These are phyloP conservation scores for Helicoverpa assulta DNA, from an alignment of 2,888 invertebrate genomes.

Conservation along the genomic window DNA sequence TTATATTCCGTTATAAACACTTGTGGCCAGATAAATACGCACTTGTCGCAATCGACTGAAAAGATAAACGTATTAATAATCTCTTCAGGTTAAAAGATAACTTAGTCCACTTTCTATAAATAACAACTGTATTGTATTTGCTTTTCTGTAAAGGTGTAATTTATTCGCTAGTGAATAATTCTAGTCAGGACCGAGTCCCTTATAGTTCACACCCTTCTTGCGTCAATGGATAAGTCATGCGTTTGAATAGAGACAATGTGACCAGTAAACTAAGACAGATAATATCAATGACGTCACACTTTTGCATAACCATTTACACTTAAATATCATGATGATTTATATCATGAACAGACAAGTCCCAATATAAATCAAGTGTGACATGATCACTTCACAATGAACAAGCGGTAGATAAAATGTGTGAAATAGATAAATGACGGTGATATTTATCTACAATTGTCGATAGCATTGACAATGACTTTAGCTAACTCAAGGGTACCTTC, in stretches of 20 bases:
- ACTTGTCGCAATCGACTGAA: conserved; percentile 12
- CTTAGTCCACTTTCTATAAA: conserved; percentile 2
- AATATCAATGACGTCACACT: conserved; percentile 25
- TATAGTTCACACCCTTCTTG: conserved; percentile 3
- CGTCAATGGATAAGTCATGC: conserved; percentile 32
- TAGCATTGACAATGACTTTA: conserved; percentile 38
- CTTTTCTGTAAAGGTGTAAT: conserved; percentile 18
- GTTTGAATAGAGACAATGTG: conserved; percentile 22
- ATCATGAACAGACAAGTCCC: neutral
- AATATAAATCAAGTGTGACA: neutral
- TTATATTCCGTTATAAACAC: neutral
- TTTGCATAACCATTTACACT: conserved; percentile 5
- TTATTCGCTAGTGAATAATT: conserved; percentile 5
- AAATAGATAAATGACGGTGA: conserved; percentile 20
- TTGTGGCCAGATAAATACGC: conserved; percentile 20
- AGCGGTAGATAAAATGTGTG: conserved; percentile 7
- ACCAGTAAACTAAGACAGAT: conserved; percentile 15
- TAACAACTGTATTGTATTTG: conserved; percentile 1
- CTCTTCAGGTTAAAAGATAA: conserved; percentile 26
- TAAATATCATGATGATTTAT: neutral
- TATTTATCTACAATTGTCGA: conserved; percentile 10
- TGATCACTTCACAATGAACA: neutral
- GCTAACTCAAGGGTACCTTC: neutral
- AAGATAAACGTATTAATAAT: conserved; percentile 28
- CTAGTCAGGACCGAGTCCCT: neutral